Percentiles rank a stretch among this genome's conserved stretches.
phyloP scores from a whole-genome alignment of 30 jellyfish, hydroid and myxozoan genomes.

The Mastigias papua region DNA sequence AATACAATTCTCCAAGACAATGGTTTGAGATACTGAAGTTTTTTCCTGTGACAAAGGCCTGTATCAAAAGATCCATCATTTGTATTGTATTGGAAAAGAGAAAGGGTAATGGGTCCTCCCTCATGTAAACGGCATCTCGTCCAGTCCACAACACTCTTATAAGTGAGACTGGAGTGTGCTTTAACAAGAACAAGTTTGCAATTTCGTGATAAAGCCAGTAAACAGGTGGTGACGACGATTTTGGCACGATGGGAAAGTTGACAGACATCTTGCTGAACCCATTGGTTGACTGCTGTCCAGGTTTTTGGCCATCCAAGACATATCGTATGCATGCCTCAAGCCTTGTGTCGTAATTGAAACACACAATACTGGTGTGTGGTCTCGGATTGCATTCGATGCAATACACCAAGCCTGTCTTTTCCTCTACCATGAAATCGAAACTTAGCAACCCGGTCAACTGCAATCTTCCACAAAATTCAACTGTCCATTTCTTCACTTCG shows the following conservation, averaged over 20 bases:
- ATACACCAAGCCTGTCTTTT: background rate
- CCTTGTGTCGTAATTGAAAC: slow-evolving; percentile 1
- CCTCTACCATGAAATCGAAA: slow-evolving; percentile 22
- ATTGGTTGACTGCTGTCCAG: background rate
- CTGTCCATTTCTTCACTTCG: background rate
- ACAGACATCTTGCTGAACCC: background rate
- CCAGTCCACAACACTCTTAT: slow-evolving; percentile 12
- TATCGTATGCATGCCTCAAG: background rate
- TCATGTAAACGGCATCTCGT: slow-evolving; percentile 11
- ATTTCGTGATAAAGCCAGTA: slow-evolving; percentile 9
- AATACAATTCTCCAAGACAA: background rate
- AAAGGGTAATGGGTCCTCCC: slow-evolving; percentile 40
- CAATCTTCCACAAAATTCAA: slow-evolving; percentile 6
- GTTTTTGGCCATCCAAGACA: background rate
- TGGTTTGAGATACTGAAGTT: background rate
- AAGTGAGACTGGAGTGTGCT: background rate
- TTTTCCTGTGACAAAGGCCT: background rate
- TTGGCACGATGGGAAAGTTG: slow-evolving; percentile 1
- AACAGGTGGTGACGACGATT: background rate
- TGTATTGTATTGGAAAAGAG: slow-evolving; percentile 1
- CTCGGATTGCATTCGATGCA: slow-evolving; percentile 49
- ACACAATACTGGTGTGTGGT: slow-evolving; percentile 12
- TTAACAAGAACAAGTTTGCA: background rate
- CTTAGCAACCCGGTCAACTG: slow-evolving; percentile 2
- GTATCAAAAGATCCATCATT: background rate